Base-by-base conservation (phyloP, 2,113 vertebrate genomes). In the Burhinus oedicnemus region DNA sequence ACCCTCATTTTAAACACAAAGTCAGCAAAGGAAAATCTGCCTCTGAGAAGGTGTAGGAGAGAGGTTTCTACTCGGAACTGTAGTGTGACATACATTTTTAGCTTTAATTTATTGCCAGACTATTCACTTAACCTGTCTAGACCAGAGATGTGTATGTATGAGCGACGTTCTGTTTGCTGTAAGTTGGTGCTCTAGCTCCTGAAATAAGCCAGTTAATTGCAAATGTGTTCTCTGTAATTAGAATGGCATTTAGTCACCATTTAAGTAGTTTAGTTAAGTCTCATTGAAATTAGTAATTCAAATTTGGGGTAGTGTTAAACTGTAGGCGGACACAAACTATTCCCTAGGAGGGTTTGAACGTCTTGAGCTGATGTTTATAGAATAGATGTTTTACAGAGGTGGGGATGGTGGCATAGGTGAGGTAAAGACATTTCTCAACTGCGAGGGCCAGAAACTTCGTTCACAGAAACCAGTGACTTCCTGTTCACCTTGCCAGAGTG, bases 241-340 rank as follows among this genome's bases (percentile, higher is more conserved):
- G 87, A 80, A 65, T 70, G 87, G 89, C 78, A 91, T 95, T 95
- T 97, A 95, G 81, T 95, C 94, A 90, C 71, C 26, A 51, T 87
- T 96, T 95, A 94, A 93, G 84, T 88, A 95, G 95, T 93, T 97
- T 96, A 91, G 93, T 91, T 94, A 95, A 95, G 77, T 91, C 83
- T 94, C 21, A 5, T 93, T 96, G 94, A 91, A 96, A 95, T 96
- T 93, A 90, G 87, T 95, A 64, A 96, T 95, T 95, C 87, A 91
- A 36, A 90, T 97, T 87, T 47, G 21, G 78, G 40, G 66, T 95
- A 93, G 87, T 51, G 70, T 88, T 94, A 58, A 95, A 27, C 91
- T 42, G 74, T 80, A 84, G 95, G 91, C 6, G 1, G 61, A 36
- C 72, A 49, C 52, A 78, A 76, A 36, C 54, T 42, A 65, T 77